Evolutionary conservation across 2,113 vertebrate genomes (phyloP).

Genomic region (Malurus cyaneus): DNA sequence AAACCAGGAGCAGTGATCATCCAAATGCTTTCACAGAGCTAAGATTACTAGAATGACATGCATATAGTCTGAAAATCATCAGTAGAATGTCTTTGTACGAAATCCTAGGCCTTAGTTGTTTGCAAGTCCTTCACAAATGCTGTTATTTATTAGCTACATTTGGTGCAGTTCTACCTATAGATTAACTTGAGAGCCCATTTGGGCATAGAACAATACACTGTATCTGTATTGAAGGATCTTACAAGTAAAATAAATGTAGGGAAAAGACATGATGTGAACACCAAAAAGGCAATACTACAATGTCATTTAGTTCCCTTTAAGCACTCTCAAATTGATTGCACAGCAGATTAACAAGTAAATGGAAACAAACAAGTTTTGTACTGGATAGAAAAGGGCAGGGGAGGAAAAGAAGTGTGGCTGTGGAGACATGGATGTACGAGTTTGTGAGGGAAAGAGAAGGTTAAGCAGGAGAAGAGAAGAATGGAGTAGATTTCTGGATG

Average conservation of each 20-base stretch:
- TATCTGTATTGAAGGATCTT: neutral
- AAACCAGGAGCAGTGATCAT: neutral
- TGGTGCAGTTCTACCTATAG: neutral
- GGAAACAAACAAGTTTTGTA: neutral
- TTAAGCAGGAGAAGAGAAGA: neutral
- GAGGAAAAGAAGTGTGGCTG: neutral
- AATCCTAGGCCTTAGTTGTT: neutral
- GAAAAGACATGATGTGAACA: neutral
- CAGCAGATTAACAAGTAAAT: neutral
- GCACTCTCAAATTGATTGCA: neutral
- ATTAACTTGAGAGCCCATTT: neutral
- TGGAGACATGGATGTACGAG: neutral
- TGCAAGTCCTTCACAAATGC: neutral
- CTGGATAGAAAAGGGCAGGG: neutral
- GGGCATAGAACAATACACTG: neutral
- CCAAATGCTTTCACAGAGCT: neutral
- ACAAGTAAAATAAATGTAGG: neutral
- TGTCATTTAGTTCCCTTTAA: neutral
- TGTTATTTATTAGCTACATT: neutral
- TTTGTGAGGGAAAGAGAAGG: neutral
- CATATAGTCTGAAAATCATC: neutral
- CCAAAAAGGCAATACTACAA: neutral
- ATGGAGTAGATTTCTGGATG: rapidly evolving
- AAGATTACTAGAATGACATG: neutral
- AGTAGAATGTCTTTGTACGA: neutral